Evolutionary conservation across 1,140 invertebrate genomes (phyloP).

Genomic region (Leptonema lineaticorne): DNA sequence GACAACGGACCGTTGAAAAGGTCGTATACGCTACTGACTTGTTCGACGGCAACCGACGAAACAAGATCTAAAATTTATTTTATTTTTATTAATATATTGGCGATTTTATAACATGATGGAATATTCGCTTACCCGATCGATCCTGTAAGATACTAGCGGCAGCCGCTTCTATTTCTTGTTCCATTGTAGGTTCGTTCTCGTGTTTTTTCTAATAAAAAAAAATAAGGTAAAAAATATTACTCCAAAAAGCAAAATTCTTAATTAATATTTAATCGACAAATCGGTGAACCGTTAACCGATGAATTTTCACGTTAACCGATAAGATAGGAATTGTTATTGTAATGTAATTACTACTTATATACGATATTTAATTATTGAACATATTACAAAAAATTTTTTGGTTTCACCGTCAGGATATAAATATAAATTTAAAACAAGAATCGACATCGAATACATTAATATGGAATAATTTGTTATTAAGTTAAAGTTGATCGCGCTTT

Average conservation of each 20-base stretch:
- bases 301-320: background rate
- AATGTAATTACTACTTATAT: too few species aligned
- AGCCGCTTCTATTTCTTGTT: conserved; percentile 53
- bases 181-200: conserved; percentile 23
- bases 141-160: conserved; percentile 54
- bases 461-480: too few species aligned
- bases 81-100: background rate
- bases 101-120: background rate
- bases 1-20: conserved; percentile 45
- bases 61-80: conserved; percentile 50
- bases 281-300: background rate
- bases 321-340: background rate
- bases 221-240: background rate
- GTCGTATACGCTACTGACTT: conserved; percentile 53
- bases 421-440: too few species aligned
- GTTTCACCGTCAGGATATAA: too few species aligned
- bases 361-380: too few species aligned
- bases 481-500: too few species aligned
- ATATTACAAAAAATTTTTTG: too few species aligned
- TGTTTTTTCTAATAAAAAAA: conserved; percentile 24
- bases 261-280: background rate
- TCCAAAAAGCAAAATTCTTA: background rate
- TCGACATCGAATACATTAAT: too few species aligned
- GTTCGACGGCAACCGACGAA: conserved; percentile 53
- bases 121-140: conserved; percentile 38